These are phyloP conservation scores for Epinotia brunnichana DNA, from an alignment of 2,888 invertebrate species.

Conservation along the genomic window DNA sequence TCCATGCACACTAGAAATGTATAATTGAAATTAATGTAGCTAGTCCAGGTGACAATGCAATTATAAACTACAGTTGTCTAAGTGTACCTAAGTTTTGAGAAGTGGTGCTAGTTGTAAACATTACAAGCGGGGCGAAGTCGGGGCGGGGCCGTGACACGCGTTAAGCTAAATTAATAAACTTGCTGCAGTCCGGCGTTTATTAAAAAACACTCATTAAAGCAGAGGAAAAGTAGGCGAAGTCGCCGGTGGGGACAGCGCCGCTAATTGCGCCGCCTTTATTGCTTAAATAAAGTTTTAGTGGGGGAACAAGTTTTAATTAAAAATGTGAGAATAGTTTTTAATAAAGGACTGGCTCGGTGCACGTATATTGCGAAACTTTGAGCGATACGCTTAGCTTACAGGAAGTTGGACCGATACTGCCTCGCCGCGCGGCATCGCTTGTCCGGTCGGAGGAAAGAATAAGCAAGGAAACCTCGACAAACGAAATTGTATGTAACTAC, in stretches of 20 bases:
- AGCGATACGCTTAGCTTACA: constrained; percentile 81
- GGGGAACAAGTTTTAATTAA: constrained; percentile 84
- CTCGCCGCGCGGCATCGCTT: constrained; percentile 52
- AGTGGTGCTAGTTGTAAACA: constrained; percentile 22
- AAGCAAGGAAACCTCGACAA: too few species aligned
- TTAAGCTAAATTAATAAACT: constrained; percentile 84
- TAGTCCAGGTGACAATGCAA: neutral
- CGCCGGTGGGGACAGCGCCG: constrained; percentile 82
- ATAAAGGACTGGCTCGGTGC: constrained; percentile 80
- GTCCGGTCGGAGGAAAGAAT: constrained; percentile 46
- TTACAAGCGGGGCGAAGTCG: constrained; percentile 37
- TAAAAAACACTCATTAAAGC: constrained; percentile 84
- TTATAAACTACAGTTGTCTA: neutral
- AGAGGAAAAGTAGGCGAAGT: constrained; percentile 83
- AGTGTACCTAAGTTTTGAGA: neutral
- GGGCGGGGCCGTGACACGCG: constrained; percentile 74
- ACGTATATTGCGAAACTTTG: constrained; percentile 84
- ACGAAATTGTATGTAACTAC: too few species aligned
- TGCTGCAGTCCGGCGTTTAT: constrained; percentile 80
- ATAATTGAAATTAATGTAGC: neutral
- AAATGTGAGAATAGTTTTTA: constrained; percentile 84
- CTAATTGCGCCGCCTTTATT: constrained; percentile 84
- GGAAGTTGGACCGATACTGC: constrained; percentile 76
- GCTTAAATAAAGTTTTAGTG: constrained; percentile 84
- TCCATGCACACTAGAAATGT: neutral